These are phyloP conservation scores for Heliocidaris erythrogramma DNA, from an alignment of 35 echinoderm and acorn worm species.

Conservation along the genomic window DNA sequence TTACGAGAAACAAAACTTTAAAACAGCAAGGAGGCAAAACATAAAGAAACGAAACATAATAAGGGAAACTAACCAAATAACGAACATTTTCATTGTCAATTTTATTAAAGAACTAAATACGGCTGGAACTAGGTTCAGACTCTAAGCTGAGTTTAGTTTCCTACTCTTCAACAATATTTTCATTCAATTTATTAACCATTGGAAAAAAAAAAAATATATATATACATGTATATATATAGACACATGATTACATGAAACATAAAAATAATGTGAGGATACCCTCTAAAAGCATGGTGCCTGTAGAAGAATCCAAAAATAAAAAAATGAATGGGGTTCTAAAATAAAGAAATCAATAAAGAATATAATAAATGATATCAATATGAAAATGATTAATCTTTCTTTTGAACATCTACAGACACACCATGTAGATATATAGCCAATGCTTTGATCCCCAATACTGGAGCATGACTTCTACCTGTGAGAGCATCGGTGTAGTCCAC, in stretches of 20 bases:
- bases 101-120: background rate
- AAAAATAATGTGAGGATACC: background rate
- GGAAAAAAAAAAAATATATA: background rate
- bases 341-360: background rate
- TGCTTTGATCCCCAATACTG: background rate
- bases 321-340: background rate
- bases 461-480: conserved; percentile 67
- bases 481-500: conserved; percentile 93
- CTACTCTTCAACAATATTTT: background rate
- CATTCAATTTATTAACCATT: background rate
- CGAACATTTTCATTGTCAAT: background rate
- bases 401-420: conserved; percentile 11
- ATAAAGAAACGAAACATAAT: background rate
- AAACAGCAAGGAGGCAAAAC: background rate
- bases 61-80: background rate
- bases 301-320: background rate
- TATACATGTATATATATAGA: background rate
- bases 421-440: conserved; percentile 4
- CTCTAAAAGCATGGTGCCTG: background rate
- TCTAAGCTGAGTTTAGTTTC: background rate
- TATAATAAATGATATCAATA: background rate
- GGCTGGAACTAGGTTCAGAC: background rate
- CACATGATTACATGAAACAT: background rate
- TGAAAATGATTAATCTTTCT: background rate
- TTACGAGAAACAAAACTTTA: background rate